Percentiles rank a stretch among this genome's conserved stretches.
phyloP scores from a whole-genome alignment of 1,140 invertebrate genomes.

The Psix sp. region DNA sequence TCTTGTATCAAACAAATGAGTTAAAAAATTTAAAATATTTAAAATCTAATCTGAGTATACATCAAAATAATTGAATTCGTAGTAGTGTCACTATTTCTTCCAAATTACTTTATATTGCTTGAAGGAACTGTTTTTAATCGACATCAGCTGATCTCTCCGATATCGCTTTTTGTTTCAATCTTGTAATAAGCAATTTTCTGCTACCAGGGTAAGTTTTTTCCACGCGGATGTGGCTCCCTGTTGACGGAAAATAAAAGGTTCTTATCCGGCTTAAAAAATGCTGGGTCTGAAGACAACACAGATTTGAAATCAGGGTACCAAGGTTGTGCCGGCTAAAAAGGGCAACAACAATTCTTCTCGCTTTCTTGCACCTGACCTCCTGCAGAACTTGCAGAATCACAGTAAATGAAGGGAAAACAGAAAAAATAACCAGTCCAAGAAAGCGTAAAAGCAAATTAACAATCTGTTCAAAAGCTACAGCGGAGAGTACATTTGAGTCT shows the following conservation, averaged over 20 bases:
- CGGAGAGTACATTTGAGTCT: not conserved
- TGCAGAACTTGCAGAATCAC: not conserved
- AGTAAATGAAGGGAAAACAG: not conserved
- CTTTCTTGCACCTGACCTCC: not conserved
- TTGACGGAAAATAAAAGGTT: not conserved
- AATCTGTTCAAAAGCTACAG: not conserved
- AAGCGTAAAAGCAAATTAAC: not conserved
- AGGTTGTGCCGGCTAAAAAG: not conserved
- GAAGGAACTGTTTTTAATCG: not conserved
- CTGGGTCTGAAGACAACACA: not conserved
- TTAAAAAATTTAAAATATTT: constrained; percentile 1
- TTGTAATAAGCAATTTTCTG: not conserved
- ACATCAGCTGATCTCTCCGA: not conserved
- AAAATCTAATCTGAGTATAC: not conserved
- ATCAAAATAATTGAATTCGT: not conserved
- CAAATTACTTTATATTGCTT: not conserved
- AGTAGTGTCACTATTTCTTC: not conserved
- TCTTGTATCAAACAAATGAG: not conserved
- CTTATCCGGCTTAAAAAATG: not conserved
- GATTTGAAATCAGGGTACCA: not conserved
- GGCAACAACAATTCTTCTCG: not conserved
- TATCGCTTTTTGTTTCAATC: not conserved
- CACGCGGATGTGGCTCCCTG: not conserved
- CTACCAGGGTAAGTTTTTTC: constrained; percentile 3
- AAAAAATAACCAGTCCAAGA: not conserved